phyloP scores from a whole-genome alignment of 2,113 vertebrate genomes.

The Chunga burmeisteri region DNA sequence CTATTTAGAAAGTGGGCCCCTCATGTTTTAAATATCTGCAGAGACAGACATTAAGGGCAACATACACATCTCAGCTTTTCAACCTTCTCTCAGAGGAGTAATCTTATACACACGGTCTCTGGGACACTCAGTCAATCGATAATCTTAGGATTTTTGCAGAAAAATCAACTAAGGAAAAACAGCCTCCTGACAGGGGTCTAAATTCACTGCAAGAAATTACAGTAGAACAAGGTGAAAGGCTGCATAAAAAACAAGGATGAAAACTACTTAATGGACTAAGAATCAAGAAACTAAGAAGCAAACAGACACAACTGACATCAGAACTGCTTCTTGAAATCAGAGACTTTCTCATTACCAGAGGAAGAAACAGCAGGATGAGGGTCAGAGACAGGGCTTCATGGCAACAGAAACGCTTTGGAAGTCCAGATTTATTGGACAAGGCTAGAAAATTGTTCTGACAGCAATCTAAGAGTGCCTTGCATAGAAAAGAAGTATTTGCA shows the following conservation, averaged over 20 bases:
- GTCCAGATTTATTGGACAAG: neutral
- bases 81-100: neutral
- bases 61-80: neutral
- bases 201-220: neutral
- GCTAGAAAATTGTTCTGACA: neutral
- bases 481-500: neutral
- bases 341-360: neutral
- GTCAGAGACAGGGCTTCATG: neutral
- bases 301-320: neutral
- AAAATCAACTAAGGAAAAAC: neutral
- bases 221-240: neutral
- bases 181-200: neutral
- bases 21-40: neutral
- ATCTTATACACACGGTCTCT: neutral
- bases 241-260: neutral
- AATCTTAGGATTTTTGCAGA: neutral
- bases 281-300: neutral
- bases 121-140: neutral
- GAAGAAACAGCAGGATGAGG: neutral
- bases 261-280: neutral
- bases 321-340: neutral
- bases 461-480: neutral
- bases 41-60: neutral
- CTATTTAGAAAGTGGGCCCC: neutral
- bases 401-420: neutral